A percentile compares a stretch with the other conserved stretches of the same genome.
Conservation (phyloP, 2,113 vertebrate species). For the Cynopterus brachyotis region DNA sequence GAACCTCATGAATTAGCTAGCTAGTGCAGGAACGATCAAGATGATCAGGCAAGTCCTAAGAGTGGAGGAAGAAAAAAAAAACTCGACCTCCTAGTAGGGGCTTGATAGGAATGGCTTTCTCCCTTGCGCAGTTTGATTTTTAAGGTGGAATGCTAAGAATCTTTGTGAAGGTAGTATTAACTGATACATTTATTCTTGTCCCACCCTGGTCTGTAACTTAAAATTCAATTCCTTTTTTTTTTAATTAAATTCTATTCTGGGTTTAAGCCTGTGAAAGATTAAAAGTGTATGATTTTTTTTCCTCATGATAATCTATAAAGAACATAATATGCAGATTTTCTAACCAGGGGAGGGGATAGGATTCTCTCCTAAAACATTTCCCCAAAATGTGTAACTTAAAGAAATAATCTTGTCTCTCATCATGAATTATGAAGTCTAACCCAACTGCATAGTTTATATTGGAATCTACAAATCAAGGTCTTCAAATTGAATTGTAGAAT, state of each 20-base stretch:
- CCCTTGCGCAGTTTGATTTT: constrained; percentile 81
- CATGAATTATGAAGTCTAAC: constrained; percentile 8
- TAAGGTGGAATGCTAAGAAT: constrained; percentile 87
- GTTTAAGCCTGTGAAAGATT: not conserved
- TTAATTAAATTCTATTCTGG: not conserved
- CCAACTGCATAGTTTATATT: not conserved
- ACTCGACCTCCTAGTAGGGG: constrained; percentile 26
- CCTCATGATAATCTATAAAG: constrained; percentile 32
- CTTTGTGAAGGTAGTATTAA: constrained; percentile 53
- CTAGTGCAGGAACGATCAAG: constrained; percentile 17
- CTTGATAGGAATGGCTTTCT: constrained; percentile 70
- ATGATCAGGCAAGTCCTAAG: constrained; percentile 46
- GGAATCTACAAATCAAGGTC: not conserved
- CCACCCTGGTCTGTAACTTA: not conserved
- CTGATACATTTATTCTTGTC: not conserved
- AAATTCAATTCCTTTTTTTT: not conserved
- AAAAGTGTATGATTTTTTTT: not conserved
- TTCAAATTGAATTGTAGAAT: not conserved
- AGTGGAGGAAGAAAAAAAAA: not conserved
- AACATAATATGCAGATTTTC: not conserved
- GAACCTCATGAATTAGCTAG: constrained; percentile 44
- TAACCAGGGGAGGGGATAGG: not conserved
- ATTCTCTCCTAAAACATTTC: not conserved
- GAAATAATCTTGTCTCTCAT: not conserved
- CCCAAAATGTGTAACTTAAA: not conserved